These are phyloP conservation scores for Timandra comae DNA, from an alignment of 2,888 invertebrate genomes.

Conservation along the genomic window DNA sequence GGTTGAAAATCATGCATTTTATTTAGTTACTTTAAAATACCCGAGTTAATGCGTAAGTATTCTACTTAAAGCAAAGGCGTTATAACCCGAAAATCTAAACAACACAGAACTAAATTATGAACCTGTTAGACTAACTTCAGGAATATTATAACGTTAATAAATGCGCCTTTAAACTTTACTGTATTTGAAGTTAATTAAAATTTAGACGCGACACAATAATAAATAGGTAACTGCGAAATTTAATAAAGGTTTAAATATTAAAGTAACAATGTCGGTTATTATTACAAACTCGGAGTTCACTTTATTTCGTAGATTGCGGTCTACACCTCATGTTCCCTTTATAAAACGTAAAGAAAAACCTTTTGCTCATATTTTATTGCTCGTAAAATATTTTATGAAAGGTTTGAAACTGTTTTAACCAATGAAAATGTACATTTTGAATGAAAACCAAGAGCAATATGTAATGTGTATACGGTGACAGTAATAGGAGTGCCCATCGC, in stretches of 20 bases:
- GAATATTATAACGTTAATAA: no score
- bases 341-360: conserved; percentile 1
- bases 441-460: no score
- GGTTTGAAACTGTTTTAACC: conserved; percentile 7
- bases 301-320: conserved; percentile 2
- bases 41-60: no score
- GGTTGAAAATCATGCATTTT: no score
- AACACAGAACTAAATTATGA: no score
- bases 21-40: no score
- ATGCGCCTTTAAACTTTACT: not conserved
- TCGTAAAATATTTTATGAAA: conserved; percentile 13
- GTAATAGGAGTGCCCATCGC: no score
- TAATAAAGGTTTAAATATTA: not conserved
- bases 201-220: not conserved
- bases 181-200: not conserved
- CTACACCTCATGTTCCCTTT: conserved; percentile 1
- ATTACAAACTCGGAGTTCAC: conserved; percentile 6
- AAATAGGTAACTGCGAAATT: not conserved
- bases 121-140: no score
- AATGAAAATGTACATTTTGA: no score
- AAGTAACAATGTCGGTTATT: not conserved
- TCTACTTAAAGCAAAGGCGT: no score
- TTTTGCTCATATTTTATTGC: conserved; percentile 3
- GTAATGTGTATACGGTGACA: no score
- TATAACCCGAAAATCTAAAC: no score